Conservation (phyloP, 2,113 vertebrate species). For the Pipa parva region DNA sequence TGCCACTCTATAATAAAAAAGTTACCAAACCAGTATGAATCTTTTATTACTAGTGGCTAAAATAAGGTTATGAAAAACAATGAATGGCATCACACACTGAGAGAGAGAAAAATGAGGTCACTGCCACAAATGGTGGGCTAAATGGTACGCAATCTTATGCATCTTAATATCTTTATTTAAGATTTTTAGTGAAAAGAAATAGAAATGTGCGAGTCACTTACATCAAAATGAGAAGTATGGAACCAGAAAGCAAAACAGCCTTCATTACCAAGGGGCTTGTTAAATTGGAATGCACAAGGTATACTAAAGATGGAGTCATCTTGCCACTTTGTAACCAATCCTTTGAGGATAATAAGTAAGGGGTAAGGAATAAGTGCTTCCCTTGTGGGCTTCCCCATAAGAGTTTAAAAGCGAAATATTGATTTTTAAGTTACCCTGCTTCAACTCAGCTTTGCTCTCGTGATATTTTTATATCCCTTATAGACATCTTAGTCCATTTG, state of each 20-base stretch:
- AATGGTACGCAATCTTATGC: no score
- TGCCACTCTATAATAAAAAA: no score
- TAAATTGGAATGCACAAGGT: slow-evolving; percentile 57
- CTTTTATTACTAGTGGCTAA: no score
- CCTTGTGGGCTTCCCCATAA: slow-evolving; percentile 74
- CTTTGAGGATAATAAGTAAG: slow-evolving; percentile 70
- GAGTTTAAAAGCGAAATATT: slow-evolving; percentile 91
- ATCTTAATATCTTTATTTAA: no score
- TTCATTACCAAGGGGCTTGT: slow-evolving; percentile 71
- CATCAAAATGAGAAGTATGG: slow-evolving; percentile 43
- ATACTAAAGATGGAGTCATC: slow-evolving; percentile 49
- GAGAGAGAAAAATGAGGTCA: no score
- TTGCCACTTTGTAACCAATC: slow-evolving; percentile 68
- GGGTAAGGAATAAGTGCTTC: slow-evolving; percentile 74
- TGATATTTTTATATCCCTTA: slow-evolving; percentile 73
- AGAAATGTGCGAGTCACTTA: no score
- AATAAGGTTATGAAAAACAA: no score
- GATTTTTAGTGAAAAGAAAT: no score
- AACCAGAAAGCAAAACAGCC: slow-evolving; percentile 38
- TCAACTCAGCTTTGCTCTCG: slow-evolving; percentile 72
- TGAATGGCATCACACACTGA: no score
- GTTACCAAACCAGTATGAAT: no score
- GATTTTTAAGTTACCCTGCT: slow-evolving; percentile 81
- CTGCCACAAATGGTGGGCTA: no score
- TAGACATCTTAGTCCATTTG: slow-evolving; percentile 72